Evolutionary conservation across 2,888 invertebrate species (phyloP), one percentile per base, ranked within the genome.

Genomic region (Caenorhabditis auriculariae): DNA sequence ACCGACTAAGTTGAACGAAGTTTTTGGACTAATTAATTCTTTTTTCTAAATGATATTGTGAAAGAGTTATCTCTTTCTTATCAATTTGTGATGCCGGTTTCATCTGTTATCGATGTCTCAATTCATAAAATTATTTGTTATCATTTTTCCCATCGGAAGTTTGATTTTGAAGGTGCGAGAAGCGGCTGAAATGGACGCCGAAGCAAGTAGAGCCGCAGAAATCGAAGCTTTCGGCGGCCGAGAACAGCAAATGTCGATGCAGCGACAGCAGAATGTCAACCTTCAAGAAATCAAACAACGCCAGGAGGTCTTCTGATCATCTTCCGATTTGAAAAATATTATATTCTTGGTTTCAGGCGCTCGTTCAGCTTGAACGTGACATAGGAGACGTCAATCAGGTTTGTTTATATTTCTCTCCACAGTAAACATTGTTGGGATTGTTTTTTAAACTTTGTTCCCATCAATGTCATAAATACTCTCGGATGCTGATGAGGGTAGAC

Each of bases 321-420:
- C 24, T 26, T 3, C 7, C 21, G 24, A 50, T 19, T 32, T 32
- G 35, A 32, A n/a, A 32, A 12, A 9, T 12, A 32, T 32, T 12
- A 12, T 12, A n/a, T 32, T 21, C 29, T 32, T 29, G 9, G 6
- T 50, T 65, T 41, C 38, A 78, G 70, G 71, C 75, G 15, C 50
- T 80, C 26, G 57, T 69, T 26, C 75, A 76, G 41, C 60, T 80
- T 54, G 80, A 80, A 43, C 61, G 65, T 38, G 80, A 80, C 60
- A 77, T 80, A 53, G 69, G 63, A 23, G 78, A 79, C 60, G 76
- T 80, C 24, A 79, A 80, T 57, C 56, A 57, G 43, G 65, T 65
- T 23, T 37, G 54, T 24, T 28, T n/a, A n/a, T n/a, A n/a, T n/a
- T n/a, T n/a, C n/a, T n/a, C n/a, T n/a, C n/a, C n/a, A n/a, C n/a